Evolutionary conservation across 2,888 invertebrate genomes (phyloP), one percentile per base, ranked within the genome.

Genomic region (Rhagium mordax): DNA sequence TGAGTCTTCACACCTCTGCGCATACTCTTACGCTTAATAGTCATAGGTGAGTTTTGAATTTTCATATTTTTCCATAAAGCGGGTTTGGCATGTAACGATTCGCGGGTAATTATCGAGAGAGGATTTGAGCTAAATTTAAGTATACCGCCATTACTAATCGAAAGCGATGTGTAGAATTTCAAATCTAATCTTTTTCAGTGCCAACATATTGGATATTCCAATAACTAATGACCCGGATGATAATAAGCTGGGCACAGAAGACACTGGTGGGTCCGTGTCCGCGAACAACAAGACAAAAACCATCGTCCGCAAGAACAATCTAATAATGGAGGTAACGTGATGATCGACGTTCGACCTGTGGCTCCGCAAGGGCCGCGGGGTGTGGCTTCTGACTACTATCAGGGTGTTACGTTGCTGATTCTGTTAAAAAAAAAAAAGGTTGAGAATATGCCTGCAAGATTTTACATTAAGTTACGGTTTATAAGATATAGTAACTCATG

Each of bases 291-390:
- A 85, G 79, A 82, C 84, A 78, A 89, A 89, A 80, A 86, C 86
- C 81, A 88, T 90, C 80, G 89, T 90, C 69, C 71, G 79, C 85
- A 89, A 90, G 84, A 90, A 89, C 86, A 89, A 90, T 83, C 86
- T 91, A 78, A 90, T 90, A 80, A 91, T 91, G 91, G 91, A 91
- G 89, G 91, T 91, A 87, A 91, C 91, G 89, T 91, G 91, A 91
- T 90, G 90, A 74, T 75, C 72, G 57, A 69, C 62, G 71, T 68
- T 55, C 48, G 62, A 69, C 77, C 77, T 77, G 74, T 70, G 49
- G 61, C 71, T 69, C 41, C 66, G 61, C 27, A 51, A 55, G 65
- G 72, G 72, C 72, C 60, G 72, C 72, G 62, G 76, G 76, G 72
- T 74, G 69, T 72, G 76, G 74, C 74, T 74, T 70, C 72, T 71